Base-by-base conservation (phyloP, 2,888 invertebrate species). In the Tupiocoris notatus region DNA sequence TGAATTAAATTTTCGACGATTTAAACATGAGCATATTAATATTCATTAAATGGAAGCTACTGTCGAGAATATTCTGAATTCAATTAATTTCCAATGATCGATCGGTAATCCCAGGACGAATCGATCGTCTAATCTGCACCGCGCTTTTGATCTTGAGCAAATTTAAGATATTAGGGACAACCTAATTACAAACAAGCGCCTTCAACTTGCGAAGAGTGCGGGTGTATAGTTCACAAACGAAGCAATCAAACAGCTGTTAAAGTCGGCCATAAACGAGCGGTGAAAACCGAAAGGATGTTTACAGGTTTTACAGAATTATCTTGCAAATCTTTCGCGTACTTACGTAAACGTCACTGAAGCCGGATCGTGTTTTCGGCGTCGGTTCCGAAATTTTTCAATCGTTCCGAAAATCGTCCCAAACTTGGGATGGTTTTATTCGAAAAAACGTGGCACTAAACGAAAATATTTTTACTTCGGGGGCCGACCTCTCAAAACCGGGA, bases 401-500 rank as follows among this genome's bases (percentile, higher is more conserved):
- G 39, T 39, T n/a, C n/a, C n/a, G n/a, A 12, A 39, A 7, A 7
- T 39, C 39, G 39, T 3, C 39, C 12, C 39, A 12, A 39, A 39
- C n/a, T n/a, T n/a, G n/a, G n/a, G n/a, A n/a, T n/a, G n/a, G n/a
- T n/a, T n/a, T n/a, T n/a, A n/a, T n/a, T n/a, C 6, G 39, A 39
- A 39, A 39, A 7, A 39, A 39, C 39, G 39, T 39, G 20, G 20
- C 59, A 59, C 59, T 3, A 59, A 59, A 18, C 59, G 16, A 59
- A 59, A 68, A 70, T 70, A 70, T 70, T 70, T 70, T 39, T 39
- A 39, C 39, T 39, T 39, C 39, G 39, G 39, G 39, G 3, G 59
- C 63, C 73, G 73, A 62, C 73, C 73, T 73, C 73, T 73, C 73
- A 73, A 73, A 73, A 73, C 73, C 73, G 62, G 73, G 73, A 73